Evolutionary conservation across 2,797 vertebrate species (phyloP).

Genomic region (Oceanodroma leucorhoa): DNA sequence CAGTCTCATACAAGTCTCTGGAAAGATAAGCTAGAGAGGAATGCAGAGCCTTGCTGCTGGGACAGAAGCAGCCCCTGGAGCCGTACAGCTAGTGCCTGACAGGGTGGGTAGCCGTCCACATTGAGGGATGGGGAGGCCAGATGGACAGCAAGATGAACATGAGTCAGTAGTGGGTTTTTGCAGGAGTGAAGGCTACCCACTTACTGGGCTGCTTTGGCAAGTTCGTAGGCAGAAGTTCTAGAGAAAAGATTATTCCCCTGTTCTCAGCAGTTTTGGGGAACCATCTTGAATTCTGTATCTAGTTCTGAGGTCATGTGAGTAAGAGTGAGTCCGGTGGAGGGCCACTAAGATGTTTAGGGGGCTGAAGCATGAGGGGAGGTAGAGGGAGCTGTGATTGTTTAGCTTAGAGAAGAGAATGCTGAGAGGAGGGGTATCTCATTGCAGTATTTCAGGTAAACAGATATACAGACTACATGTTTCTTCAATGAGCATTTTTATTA

Average conservation of each 20-base stretch:
- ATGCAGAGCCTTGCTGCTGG: neutral
- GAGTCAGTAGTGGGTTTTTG: neutral
- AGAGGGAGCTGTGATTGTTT: neutral
- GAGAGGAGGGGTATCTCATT: neutral
- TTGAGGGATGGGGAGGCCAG: accelerated
- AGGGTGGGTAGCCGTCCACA: accelerated
- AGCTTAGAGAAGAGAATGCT: neutral
- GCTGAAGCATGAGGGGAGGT: neutral
- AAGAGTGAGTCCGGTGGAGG: accelerated
- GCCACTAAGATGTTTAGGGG: neutral
- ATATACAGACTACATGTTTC: neutral
- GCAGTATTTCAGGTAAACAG: neutral
- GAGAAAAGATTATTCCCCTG: neutral
- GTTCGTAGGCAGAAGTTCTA: neutral
- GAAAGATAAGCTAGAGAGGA: neutral
- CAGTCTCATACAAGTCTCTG: neutral
- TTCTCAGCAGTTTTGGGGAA: neutral
- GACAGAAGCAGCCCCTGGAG: neutral
- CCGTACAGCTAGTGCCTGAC: neutral
- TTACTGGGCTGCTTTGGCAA: neutral
- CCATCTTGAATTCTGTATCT: neutral
- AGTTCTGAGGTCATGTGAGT: neutral
- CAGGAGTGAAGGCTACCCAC: neutral
- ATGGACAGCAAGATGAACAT: neutral
- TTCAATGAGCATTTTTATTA: neutral